Conservation (phyloP, 2,797 vertebrate genomes). For the Pseudomugil gertrudae region DNA sequence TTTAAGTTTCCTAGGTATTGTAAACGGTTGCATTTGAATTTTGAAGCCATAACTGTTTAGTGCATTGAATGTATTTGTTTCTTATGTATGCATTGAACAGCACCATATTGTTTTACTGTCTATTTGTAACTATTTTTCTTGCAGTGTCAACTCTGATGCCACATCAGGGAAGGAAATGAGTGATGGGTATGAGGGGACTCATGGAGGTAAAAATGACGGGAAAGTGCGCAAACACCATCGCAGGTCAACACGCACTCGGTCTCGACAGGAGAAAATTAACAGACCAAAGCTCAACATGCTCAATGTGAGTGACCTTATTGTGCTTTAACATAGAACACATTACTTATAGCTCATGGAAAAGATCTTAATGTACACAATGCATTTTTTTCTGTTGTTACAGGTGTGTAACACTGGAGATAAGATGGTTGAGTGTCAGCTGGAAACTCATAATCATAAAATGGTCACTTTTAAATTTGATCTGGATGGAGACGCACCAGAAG, state of each 20-base stretch:
- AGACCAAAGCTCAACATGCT: conserved; percentile 94
- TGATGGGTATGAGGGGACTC: conserved; percentile 89
- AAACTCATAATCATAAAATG: conserved; percentile 99
- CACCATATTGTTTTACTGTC: background rate
- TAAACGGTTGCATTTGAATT: background rate
- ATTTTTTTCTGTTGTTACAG: conserved; percentile 68
- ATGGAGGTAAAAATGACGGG: conserved; percentile 87
- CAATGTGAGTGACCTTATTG: conserved; percentile 84
- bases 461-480: conserved; percentile 99
- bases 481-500: conserved; percentile 96
- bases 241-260: conserved; percentile 89
- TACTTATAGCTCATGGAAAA: background rate
- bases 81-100: conserved; percentile 1
- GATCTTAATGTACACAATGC: background rate
- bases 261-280: conserved; percentile 90
- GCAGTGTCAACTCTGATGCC: conserved; percentile 88
- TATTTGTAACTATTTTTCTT: conserved; percentile 7
- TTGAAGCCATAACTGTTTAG: conserved; percentile 4
- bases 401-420: conserved; percentile 97
- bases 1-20: background rate
- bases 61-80: background rate
- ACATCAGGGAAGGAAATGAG: conserved; percentile 94
- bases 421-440: conserved; percentile 98
- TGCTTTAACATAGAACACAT: background rate
- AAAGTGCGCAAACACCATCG: conserved; percentile 91